Evolutionary conservation across 2,888 invertebrate species (phyloP), one percentile per base, ranked within the genome.

Genomic region (Apotomis turbidana): DNA sequence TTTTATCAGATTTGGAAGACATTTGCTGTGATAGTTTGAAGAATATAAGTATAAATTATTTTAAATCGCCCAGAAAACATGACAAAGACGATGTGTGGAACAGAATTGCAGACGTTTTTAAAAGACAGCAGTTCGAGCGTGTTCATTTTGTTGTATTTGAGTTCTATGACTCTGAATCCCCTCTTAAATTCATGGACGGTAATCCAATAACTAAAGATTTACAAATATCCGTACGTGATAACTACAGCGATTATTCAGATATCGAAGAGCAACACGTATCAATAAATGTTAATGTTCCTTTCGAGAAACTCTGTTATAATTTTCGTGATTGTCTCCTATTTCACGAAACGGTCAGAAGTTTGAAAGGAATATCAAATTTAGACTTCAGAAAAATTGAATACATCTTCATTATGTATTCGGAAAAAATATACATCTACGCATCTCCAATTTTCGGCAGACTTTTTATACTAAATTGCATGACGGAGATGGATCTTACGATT

Each of bases 121-220:
- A 72, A 74, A 68, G 78, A 6, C 79, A 78, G 66, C 44, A 78
- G 13, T 83, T 85, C 73, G 71, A 75, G 15, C 64, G 15, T 4
- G 73, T 85, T 13, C 85, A 85, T 61, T 83, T 86, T n/a, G 76
- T 86, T 9, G 78, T 85, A 5, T 84, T 81, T 58, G 80, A 83
- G 54, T 80, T 83, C 58, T 58, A 77, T 0, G 80, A 81, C 38
- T 78, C 82, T 3, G 81, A 79, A 0, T 71, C 71, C 0, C 85
- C 85, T 4, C 70, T 84, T 1, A 69, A 74, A n/a, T 83, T 86
- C 55, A 69, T 85, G 27, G 78, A 80, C 57, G 79, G 76, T 3
- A 63, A 82, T 1, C 77, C 79, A 6, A 44, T 63, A 15, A 75
- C 80, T 52, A 77, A 79, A 36, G 76, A 83, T 57, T 71, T 86